Evolutionary conservation across 1,140 invertebrate species (phyloP).

Genomic region (Plutomurus gul): DNA sequence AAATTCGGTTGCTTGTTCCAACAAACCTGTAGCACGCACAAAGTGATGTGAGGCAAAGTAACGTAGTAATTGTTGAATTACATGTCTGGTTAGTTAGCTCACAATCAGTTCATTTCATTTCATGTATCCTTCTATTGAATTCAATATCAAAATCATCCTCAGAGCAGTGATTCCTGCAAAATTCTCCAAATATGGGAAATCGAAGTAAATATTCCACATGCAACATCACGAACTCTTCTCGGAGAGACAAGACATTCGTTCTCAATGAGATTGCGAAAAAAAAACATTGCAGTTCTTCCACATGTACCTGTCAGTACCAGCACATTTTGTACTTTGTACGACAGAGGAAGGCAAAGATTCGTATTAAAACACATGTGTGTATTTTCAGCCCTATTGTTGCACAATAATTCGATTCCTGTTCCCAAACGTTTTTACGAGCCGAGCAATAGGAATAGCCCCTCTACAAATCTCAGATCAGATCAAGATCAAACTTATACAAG

Average conservation of each 20-base stretch:
- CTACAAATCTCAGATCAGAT: background rate
- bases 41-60: background rate
- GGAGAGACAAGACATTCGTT: background rate
- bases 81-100: background rate
- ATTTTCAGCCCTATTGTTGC: background rate
- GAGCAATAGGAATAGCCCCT: background rate
- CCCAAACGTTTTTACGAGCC: background rate
- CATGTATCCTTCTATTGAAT: background rate
- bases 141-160: constrained; percentile 8
- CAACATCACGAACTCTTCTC: background rate
- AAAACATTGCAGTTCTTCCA: constrained; percentile 9
- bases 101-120: background rate
- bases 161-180: constrained; percentile 10
- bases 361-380: background rate
- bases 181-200: constrained; percentile 27
- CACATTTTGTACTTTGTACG: background rate
- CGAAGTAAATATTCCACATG: constrained; percentile 3
- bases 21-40: background rate
- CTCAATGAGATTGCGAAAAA: constrained; percentile 17
- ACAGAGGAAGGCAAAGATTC: too few relatives aligned
- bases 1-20: too few relatives aligned
- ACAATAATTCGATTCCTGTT: constrained; percentile 7
- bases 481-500: background rate
- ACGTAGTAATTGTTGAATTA: background rate
- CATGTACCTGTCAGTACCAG: background rate